phyloP scores from a whole-genome alignment of 2,888 invertebrate species.

The Agonopterix alstromeriana region DNA sequence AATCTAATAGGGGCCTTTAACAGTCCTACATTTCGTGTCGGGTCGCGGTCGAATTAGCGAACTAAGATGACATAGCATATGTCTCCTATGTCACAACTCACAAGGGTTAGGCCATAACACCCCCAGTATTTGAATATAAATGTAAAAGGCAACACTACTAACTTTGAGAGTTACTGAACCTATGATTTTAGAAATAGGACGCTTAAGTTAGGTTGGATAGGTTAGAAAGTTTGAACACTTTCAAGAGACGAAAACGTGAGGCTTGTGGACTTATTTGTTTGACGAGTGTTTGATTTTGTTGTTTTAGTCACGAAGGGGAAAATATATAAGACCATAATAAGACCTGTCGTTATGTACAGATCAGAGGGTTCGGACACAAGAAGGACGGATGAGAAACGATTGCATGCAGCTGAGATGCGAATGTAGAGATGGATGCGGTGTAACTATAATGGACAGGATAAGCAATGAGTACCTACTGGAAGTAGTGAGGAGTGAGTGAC shows the following conservation, averaged over 20 bases:
- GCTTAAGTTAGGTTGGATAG: neutral
- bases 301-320: neutral
- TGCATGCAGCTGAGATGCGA: too few relatives aligned
- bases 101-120: conserved; percentile 7
- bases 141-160: conserved; percentile 1
- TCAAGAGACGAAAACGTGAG: too few relatives aligned
- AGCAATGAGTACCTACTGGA: too few relatives aligned
- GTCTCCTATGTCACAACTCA: conserved; percentile 8
- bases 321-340: neutral
- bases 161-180: conserved; percentile 1
- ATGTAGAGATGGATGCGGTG: too few relatives aligned
- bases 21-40: conserved; percentile 31
- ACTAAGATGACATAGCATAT: conserved; percentile 11
- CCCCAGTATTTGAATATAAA: conserved; percentile 5
- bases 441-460: too few relatives aligned
- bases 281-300: too few relatives aligned
- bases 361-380: too few relatives aligned
- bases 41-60: conserved; percentile 27
- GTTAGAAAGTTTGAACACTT: neutral
- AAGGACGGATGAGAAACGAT: too few relatives aligned
- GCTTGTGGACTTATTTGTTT: too few relatives aligned
- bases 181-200: conserved; percentile 1
- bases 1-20: conserved; percentile 59
- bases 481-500: too few relatives aligned
- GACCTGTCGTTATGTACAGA: too few relatives aligned